A percentile compares a stretch with the other conserved stretches of the same genome.
These are phyloP conservation scores for Bostrychus sinensis DNA, from an alignment of 2,113 vertebrate genomes.

Conservation along the genomic window DNA sequence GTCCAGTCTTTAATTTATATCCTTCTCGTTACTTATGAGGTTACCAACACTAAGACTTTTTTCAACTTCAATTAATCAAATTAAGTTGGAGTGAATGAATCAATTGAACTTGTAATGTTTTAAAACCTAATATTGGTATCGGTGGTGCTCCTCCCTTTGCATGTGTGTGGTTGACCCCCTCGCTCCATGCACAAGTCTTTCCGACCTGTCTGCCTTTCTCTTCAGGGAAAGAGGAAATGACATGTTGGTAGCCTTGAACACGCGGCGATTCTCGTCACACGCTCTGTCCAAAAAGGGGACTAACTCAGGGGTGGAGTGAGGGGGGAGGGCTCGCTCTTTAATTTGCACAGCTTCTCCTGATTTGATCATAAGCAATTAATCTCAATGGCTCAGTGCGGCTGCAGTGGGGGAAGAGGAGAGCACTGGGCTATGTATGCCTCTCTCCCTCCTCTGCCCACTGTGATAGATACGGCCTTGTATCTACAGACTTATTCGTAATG, in stretches of 20 bases:
- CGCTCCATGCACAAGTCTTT: slow-evolving; percentile 58
- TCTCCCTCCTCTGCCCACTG: slow-evolving; percentile 36
- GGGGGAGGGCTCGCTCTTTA: slow-evolving; percentile 60
- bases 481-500: slow-evolving; percentile 3
- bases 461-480: slow-evolving; percentile 17
- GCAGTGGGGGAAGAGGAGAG: slow-evolving; percentile 43
- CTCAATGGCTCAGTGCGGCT: slow-evolving; percentile 68
- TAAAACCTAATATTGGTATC: not conserved
- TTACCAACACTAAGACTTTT: no score
- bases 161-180: slow-evolving; percentile 45
- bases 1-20: no score
- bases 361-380: slow-evolving; percentile 83
- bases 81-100: not conserved
- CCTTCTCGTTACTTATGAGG: no score
- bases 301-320: slow-evolving; percentile 28
- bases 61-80: not conserved
- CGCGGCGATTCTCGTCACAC: slow-evolving; percentile 59
- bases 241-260: slow-evolving; percentile 76
- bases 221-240: slow-evolving; percentile 75
- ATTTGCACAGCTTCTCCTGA: slow-evolving; percentile 78
- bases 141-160: slow-evolving; percentile 3
- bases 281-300: slow-evolving; percentile 47
- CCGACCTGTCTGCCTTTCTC: slow-evolving; percentile 54
- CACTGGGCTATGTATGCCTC: slow-evolving; percentile 34
- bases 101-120: not conserved